Evolutionary conservation across 2,797 vertebrate species (phyloP), one percentile per base, ranked within the genome.

Genomic region (Characodon lateralis): DNA sequence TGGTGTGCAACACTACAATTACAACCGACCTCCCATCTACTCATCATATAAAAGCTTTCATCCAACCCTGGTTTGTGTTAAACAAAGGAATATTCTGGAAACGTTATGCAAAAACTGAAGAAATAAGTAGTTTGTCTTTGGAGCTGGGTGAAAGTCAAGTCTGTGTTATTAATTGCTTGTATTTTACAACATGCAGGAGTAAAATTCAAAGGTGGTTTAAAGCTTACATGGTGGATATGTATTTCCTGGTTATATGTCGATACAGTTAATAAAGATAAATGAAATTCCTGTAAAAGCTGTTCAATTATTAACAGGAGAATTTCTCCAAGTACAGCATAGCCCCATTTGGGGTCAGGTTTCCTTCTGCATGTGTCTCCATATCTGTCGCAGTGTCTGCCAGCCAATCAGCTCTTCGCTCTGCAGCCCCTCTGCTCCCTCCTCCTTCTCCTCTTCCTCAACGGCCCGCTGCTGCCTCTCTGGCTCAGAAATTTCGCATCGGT

Each of bases 331-430:
- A 46, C 41, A 69, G 22, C n/a, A 16, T 43, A 43, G 26, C 13
- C 22, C 66, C 22, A n/a, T 68, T 13, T 13, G 41, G 24, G 10
- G 41, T 68, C 66, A 6, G 41, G 24, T 46, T n/a, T n/a, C 66
- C 41, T n/a, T n/a, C 22, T 6, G 65, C 35, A 13, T 24, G 48
- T 35, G 20, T 53, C 51, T 72, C 28, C 20, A 20, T 39, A 22
- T n/a, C 24, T 35, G 70, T 71, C 8, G 5, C 43, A 31, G 50
- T 35, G 50, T 39, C 28, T 16, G 12, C 20, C 78, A 89, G 76
- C 94, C 93, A 95, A 95, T 94, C 89, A 90, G 86, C 68, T 31
- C 43, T 20, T 10, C 0, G 72, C n/a, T n/a, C n/a, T 9, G 20
- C 39, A 46, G 18, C 35, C 8, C 14, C 2, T 22, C 46, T 20